Base-by-base conservation (phyloP, 2,888 invertebrate species). In the Orthonevra nobilis region DNA sequence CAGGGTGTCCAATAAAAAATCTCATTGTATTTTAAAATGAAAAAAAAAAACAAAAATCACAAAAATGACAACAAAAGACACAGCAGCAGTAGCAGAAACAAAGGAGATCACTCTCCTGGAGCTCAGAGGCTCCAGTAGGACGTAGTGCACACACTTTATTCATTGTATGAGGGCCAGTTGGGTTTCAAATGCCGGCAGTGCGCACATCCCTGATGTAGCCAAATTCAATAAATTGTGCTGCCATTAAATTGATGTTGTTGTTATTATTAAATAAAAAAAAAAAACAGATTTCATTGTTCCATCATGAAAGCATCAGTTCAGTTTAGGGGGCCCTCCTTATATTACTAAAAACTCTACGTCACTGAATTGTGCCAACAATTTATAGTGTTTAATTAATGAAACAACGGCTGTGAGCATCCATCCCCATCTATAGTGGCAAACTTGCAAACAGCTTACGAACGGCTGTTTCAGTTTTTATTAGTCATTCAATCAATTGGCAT, bases 141-240 rank as follows among this genome's bases (percentile, higher is more conserved):
- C 10, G 14, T 38, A 56, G 19, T 46, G 38, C 54, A 54, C 23
- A 63, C 38, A 34, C 32, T 48, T 34, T 26, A 46, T 61, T 61
- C 19, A 61, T 58, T 58, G 48, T 9, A 5, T 1, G n/a, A 46
- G 52, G 60, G 30, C 69, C 54, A 74, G 58, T 52, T n/a, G 52
- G 42, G 20, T 17, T 15, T 56, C 23, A 12, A 26, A 42, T 52
- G 66, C 66, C 54, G 66, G 61, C 61, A 79, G 60, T 79, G 79
- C 79, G 79, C 79, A 79, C 79, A 79, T 79, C 56, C 73, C 54
- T 54, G 48, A 36, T 68, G 28, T 61, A 79, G 79, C 79, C 79
- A 79, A 79, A 73, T 73, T 73, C 73, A 79, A 79, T 73, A 73
- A 14, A 58, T 72, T 66, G n/a, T 66, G 23, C 58, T 28, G 46